phyloP scores from a whole-genome alignment of 2,888 invertebrate species.

The Pristionchus fissidentatus region DNA sequence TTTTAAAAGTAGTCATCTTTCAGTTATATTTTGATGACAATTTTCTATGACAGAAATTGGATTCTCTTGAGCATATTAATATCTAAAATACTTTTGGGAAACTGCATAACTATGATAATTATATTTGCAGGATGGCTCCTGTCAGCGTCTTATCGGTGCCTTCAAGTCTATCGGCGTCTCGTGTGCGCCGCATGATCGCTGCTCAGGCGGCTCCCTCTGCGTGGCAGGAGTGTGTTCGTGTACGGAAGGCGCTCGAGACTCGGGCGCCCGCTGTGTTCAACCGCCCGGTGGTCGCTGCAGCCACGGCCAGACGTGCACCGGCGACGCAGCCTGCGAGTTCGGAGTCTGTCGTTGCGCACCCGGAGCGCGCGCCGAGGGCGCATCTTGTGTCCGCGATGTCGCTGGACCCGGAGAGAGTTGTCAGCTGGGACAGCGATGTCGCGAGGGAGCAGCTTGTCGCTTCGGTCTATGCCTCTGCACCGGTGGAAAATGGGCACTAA shows the following conservation, averaged over 20 bases:
- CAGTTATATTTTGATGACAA: background rate
- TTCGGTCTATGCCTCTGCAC: slow-evolving; percentile 70
- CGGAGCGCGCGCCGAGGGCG: slow-evolving; percentile 58
- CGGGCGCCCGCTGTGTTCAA: slow-evolving; percentile 56
- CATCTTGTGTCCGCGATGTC: slow-evolving; percentile 51
- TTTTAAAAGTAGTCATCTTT: background rate
- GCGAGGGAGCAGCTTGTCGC: slow-evolving; percentile 67
- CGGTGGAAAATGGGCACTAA: slow-evolving; percentile 56
- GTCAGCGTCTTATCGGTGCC: slow-evolving; percentile 49
- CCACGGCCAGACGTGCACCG: slow-evolving; percentile 71
- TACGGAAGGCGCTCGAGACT: slow-evolving; percentile 67
- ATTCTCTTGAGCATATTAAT: too few relatives aligned
- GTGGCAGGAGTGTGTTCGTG: slow-evolving; percentile 67
- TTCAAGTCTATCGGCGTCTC: slow-evolving; percentile 39
- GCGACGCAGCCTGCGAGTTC: slow-evolving; percentile 67
- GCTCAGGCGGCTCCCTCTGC: slow-evolving; percentile 71
- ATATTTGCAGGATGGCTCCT: slow-evolving; percentile 57
- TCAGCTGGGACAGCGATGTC: slow-evolving; percentile 66
- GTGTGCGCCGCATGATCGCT: slow-evolving; percentile 60
- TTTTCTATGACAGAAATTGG: too few relatives aligned
- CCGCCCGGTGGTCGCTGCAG: slow-evolving; percentile 69
- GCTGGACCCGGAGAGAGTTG: slow-evolving; percentile 68
- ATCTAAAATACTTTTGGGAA: background rate
- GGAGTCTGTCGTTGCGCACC: slow-evolving; percentile 71
- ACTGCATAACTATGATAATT: background rate